These are phyloP conservation scores for Mesorhabditis sp. DNA, from an alignment of 2,888 invertebrate species.

Conservation along the genomic window DNA sequence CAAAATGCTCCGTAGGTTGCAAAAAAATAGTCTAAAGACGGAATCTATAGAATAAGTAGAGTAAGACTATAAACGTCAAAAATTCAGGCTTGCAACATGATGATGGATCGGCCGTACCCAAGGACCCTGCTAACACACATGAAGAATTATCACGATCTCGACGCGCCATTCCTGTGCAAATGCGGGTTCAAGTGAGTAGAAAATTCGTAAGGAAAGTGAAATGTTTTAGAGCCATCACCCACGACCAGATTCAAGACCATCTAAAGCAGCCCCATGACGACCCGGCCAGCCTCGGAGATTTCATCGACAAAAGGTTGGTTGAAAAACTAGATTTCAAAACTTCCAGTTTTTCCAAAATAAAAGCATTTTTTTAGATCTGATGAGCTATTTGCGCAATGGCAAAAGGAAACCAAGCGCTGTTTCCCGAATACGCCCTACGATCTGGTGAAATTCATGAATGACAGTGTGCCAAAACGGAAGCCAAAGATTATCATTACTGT, in stretches of 20 bases:
- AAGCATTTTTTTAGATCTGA: not conserved
- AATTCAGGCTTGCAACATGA: no score
- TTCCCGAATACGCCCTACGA: not conserved
- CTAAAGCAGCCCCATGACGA: not conserved
- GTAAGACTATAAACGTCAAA: no score
- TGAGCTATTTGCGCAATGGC: not conserved
- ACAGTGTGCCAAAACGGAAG: not conserved
- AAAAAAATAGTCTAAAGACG: not conserved
- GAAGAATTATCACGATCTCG: not conserved
- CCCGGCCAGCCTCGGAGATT: not conserved
- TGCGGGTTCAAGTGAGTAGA: slow-evolving; percentile 1
- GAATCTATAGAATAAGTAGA: no score
- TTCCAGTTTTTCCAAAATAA: not conserved
- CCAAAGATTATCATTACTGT: not conserved
- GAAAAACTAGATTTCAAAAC: not conserved
- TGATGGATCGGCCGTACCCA: no score
- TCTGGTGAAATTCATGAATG: not conserved
- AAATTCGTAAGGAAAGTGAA: not conserved
- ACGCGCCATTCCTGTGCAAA: not conserved
- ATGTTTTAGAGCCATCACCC: not conserved
- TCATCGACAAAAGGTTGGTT: not conserved
- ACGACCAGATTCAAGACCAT: not conserved
- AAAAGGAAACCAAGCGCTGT: not conserved
- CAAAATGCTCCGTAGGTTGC: not conserved
- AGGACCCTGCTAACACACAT: not conserved